A percentile compares a stretch with the other conserved stretches of the same genome.
Evolutionary conservation across 2,888 invertebrate genomes (phyloP).

Genomic region (Drosophila putrida): DNA sequence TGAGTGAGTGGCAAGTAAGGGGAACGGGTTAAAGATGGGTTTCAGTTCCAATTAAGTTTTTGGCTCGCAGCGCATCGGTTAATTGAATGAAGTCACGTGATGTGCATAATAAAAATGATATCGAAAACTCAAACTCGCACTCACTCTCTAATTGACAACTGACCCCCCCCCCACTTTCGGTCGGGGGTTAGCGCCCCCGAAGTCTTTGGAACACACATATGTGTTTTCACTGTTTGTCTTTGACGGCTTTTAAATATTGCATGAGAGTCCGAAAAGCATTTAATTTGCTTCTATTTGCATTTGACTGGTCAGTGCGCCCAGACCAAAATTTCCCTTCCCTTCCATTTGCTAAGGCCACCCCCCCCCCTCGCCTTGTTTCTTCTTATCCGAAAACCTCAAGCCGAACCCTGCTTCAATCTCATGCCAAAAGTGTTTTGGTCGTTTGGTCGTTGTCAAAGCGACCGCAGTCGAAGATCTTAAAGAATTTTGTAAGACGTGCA

Average conservation of each 20-base stretch:
- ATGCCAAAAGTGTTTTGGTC: constrained; percentile 24
- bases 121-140: constrained; percentile 32
- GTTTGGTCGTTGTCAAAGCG: constrained; percentile 78
- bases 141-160: constrained; percentile 59
- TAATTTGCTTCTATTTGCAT: constrained; percentile 71
- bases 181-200: neutral
- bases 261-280: constrained; percentile 59
- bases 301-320: constrained; percentile 59
- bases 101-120: constrained; percentile 79
- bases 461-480: constrained; percentile 83
- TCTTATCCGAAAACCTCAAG: neutral
- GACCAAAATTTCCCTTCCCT: constrained; percentile 2
- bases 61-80: constrained; percentile 74
- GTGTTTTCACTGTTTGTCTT: constrained; percentile 41
- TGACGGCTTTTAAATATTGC: constrained; percentile 65
- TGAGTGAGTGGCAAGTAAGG: neutral
- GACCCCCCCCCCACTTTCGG: constrained; percentile 6
- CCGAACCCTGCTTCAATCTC: neutral
- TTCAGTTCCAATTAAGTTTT: constrained; percentile 76
- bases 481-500: constrained; percentile 74
- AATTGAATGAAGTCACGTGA: constrained; percentile 85
- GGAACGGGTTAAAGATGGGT: constrained; percentile 12
- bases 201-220: neutral
- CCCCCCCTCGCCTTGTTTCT: too few relatives aligned
- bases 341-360: neutral